Percentiles rank a stretch among this genome's conserved stretches.
Conservation (phyloP, 2,797 vertebrate genomes). For the Cygnus olor region DNA sequence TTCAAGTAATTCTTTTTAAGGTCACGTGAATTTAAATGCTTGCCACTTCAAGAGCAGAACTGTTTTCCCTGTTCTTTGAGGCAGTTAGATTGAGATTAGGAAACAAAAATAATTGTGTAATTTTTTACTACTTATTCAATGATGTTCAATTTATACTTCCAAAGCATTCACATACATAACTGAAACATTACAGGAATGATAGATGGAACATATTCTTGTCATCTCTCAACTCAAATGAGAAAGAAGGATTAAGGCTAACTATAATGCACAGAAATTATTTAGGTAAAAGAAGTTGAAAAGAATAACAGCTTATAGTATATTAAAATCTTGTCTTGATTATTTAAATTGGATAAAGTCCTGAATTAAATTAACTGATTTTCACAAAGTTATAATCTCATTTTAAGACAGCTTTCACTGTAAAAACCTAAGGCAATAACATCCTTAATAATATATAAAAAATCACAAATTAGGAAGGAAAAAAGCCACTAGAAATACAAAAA, state of each 20-base stretch:
- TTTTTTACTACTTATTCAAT: not conserved
- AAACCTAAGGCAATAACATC: not conserved
- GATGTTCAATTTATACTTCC: not conserved
- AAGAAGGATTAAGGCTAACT: not conserved
- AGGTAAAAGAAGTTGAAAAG: not conserved
- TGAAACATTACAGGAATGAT: not conserved
- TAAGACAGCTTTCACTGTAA: not conserved
- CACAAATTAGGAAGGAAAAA: not conserved
- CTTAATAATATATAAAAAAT: not conserved
- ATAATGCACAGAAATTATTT: not conserved
- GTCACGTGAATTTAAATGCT: not conserved
- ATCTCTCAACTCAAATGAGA: not conserved
- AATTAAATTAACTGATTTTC: not conserved
- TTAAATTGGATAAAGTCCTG: not conserved
- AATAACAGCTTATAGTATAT: not conserved
- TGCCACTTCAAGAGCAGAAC: not conserved
- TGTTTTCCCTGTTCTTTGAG: not conserved
- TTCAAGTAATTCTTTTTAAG: not conserved
- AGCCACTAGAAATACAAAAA: not conserved
- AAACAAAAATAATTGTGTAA: not conserved
- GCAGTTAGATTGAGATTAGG: not conserved
- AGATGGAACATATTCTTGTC: not conserved
- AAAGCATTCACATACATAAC: not conserved
- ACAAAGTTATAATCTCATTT: slow-evolving; percentile 10
- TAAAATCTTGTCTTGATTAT: not conserved